Evolutionary conservation across 2,888 invertebrate genomes (phyloP), one percentile per base, ranked within the genome.

Genomic region (Thyatira batis): DNA sequence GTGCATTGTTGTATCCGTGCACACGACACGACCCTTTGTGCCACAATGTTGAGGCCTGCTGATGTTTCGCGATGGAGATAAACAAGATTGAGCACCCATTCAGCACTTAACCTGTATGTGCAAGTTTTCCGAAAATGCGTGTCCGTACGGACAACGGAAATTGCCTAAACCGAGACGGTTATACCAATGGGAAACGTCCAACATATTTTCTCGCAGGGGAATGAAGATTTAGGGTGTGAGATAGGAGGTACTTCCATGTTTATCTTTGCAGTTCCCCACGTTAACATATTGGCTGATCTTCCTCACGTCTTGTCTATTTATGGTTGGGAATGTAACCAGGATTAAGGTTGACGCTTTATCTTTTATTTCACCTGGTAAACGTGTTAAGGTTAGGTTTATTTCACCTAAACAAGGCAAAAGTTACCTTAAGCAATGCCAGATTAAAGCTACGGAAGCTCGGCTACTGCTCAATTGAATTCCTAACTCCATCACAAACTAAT

Each of bases 1-100:
- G 87, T 61, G 71, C 73, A 85, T 84, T 88, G 84, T 39, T 85
- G 74, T 65, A 77, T 73, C 71, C 76, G 67, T 80, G 75, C 76
- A 70, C 73, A 68, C 64, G 54, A 60, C 60, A 53, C 58, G 54
- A 59, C 68, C 76, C 74, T 78, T 80, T 81, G 73, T 80, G 60
- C 54, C 65, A 65, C 61, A 66, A 60, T 67, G 66, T 69, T 67
- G 60, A 64, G 65, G 59, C 64, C 63, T 58, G 66, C 63, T 60
- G 62, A 65, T 64, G 70, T 68, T 61, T 60, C 67, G 65, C 65
- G 63, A 70, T 72, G 72, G 65, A 78, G 76, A 82, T 84, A 86
- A 82, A 84, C 72, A 79, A 80, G 80, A 84, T 82, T 77, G 78
- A 82, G 65, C 70, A 71, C 73, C 70, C 69, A 67, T 73, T 76